phyloP scores from a whole-genome alignment of 1,140 invertebrate genomes.

The Ostrea edulis region DNA sequence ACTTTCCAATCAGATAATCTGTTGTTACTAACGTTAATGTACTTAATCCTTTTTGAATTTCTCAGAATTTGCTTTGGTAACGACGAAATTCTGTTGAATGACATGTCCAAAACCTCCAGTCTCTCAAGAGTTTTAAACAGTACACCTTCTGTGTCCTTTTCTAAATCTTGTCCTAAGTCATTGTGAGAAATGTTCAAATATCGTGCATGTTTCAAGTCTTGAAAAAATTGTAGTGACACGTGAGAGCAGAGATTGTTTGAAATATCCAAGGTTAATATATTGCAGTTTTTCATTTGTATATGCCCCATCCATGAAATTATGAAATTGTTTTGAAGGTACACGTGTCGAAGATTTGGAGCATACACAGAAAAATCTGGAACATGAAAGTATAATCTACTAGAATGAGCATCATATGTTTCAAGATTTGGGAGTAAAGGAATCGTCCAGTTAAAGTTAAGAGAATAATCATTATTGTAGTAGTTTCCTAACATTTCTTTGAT shows the following conservation, averaged over 20 bases:
- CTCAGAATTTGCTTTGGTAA: neutral
- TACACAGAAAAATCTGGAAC: neutral
- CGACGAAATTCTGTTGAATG: neutral
- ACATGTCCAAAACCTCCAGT: neutral
- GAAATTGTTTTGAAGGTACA: neutral
- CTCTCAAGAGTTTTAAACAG: neutral
- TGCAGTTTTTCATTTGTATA: neutral
- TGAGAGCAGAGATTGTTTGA: neutral
- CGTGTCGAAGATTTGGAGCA: neutral
- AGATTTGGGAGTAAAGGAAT: too few species aligned
- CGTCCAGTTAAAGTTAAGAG: neutral
- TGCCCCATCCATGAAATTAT: neutral
- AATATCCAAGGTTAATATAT: neutral
- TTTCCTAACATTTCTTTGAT: neutral
- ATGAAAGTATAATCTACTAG: neutral
- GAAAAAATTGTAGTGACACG: neutral
- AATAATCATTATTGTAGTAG: neutral
- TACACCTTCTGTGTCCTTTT: neutral
- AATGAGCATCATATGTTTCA: neutral
- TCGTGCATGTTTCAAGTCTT: neutral
- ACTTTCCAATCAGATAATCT: neutral
- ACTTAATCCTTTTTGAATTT: neutral
- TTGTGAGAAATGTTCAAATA: neutral
- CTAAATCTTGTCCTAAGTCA: neutral
- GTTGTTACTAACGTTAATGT: neutral